Base-by-base conservation (phyloP, 2,797 vertebrate species). In the Paedocypris micromegethes region DNA sequence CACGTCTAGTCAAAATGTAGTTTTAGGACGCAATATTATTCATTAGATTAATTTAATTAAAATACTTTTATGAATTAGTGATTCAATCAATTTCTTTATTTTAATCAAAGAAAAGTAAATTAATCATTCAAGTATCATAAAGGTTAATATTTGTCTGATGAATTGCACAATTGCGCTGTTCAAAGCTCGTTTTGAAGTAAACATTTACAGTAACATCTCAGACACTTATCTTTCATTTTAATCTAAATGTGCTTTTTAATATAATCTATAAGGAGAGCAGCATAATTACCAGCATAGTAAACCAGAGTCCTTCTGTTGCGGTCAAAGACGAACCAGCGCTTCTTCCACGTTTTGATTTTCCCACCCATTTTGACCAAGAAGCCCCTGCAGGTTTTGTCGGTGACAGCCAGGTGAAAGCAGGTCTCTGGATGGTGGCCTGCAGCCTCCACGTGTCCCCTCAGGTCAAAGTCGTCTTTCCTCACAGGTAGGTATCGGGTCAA, bases 341-440 rank as follows among this genome's bases (percentile, higher is more conserved):
- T 98, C 78, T 97, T 98, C 95, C 95, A 98, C 0, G 95, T 97
- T 84, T 98, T 98, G 77, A 98, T 98, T 86, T 97, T 97, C 9
- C 95, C 95, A 4, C 95, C 95, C 95, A 97, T 97, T 81, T 97
- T 98, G 75, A 97, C 91, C 56, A 97, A 86, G 77, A 93, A 98
- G 9, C 95, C 95, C 60, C 94, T 79, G 72, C 95, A 97, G n/a
- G 94, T 97, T 88, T 97, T 97, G 75, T 96, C 93, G 0, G 95
- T 97, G 86, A 98, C 89, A 52, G 92, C 93, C 45, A 97, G 79
- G 0, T 97, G 93, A 78, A 93, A 97, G 71, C 95, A 98, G 49
- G 91, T 93, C 5, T 94, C 93, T 2, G 94, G 91, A 76, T 91
- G 96, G 85, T 97, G 95, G 57, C 95, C 95, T 0, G 94, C 93